These are phyloP conservation scores for Nothura maculosa DNA, from an alignment of 2,797 vertebrate species.

Conservation along the genomic window DNA sequence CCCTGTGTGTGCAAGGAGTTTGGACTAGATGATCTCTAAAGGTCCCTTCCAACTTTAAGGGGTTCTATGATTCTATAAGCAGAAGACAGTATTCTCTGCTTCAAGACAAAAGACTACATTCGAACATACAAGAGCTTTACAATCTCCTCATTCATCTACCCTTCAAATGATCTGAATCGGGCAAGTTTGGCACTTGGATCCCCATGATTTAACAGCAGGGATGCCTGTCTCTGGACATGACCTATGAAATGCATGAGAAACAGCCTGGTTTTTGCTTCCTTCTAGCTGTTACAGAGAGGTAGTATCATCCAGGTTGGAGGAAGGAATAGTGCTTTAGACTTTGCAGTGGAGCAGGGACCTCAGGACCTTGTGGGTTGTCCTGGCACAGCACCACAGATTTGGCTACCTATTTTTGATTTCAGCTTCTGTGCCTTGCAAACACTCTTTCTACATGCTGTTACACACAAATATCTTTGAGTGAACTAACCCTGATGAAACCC, in stretches of 20 bases:
- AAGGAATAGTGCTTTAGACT: neutral
- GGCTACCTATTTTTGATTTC: neutral
- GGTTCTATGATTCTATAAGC: neutral
- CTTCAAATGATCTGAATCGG: neutral
- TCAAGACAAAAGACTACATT: neutral
- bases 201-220: neutral
- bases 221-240: accelerated
- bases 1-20: no score
- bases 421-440: neutral
- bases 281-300: neutral
- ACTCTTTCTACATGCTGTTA: neutral
- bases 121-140: neutral
- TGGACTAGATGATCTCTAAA: no score
- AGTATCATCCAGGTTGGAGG: no score
- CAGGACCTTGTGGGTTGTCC: neutral
- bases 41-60: no score
- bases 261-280: neutral
- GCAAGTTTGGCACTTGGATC: neutral
- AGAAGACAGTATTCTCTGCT: neutral
- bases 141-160: neutral
- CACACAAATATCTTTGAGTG: neutral
- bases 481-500: neutral
- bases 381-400: neutral
- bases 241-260: neutral
- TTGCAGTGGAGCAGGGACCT: neutral